Conservation (phyloP, 1,140 invertebrate species). For the Bombus huntii region DNA sequence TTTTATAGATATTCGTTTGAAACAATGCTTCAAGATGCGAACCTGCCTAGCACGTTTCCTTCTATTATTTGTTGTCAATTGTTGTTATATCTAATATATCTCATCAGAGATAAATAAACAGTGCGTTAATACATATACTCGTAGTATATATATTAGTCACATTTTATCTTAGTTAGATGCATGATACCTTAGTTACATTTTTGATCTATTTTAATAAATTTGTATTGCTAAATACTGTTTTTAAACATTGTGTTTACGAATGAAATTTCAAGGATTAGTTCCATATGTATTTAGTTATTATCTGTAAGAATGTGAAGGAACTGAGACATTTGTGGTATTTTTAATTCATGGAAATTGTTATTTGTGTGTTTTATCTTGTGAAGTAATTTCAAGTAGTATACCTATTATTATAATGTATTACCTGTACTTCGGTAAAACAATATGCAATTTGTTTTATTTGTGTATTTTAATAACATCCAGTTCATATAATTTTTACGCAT, state of each 20-base stretch:
- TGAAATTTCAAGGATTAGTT: neutral
- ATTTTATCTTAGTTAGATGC: too few species aligned
- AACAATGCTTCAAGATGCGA: neutral
- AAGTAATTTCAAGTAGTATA: neutral
- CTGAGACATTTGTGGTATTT: too few species aligned
- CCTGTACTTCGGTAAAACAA: neutral
- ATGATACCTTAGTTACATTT: neutral
- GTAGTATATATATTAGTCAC: too few species aligned
- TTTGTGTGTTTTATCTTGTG: neutral
- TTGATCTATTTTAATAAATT: neutral
- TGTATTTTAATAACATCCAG: neutral
- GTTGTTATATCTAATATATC: neutral
- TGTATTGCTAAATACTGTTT: neutral
- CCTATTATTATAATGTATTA: neutral
- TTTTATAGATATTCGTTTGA: neutral
- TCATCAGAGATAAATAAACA: neutral
- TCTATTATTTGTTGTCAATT: neutral
- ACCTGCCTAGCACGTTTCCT: too few species aligned
- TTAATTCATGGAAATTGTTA: neutral
- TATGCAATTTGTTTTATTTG: neutral
- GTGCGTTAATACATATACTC: too few species aligned
- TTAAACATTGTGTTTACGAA: fast-evolving
- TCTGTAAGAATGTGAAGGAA: neutral
- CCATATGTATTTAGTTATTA: neutral
- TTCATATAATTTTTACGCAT: neutral